phyloP scores from a whole-genome alignment of 1,140 invertebrate genomes.

The Atta texana region DNA sequence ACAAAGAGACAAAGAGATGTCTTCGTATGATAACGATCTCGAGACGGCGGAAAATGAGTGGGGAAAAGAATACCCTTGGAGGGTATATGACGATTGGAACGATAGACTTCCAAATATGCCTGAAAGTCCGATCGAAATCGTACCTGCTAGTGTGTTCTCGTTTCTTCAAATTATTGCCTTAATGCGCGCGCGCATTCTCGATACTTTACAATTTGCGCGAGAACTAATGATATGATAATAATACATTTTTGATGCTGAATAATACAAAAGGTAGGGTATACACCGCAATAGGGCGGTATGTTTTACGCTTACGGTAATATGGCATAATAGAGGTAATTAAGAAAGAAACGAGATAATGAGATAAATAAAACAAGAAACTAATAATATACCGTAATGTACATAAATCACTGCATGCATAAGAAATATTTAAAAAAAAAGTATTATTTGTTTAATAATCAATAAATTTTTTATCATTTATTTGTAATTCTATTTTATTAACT shows the following conservation, averaged over 20 bases:
- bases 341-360: conserved; percentile 42
- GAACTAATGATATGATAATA: conserved; percentile 57
- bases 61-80: not conserved
- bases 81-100: not conserved
- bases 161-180: conserved; percentile 32
- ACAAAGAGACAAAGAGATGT: not conserved
- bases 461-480: too few relatives aligned
- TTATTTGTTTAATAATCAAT: not conserved
- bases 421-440: too few relatives aligned
- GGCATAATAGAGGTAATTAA: conserved; percentile 51
- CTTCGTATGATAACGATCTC: conserved; percentile 56
- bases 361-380: conserved; percentile 51
- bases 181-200: conserved; percentile 14
- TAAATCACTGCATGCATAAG: not conserved
- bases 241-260: conserved; percentile 54
- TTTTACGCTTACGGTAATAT: conserved; percentile 29
- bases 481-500: not conserved
- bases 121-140: not conserved
- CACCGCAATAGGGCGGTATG: conserved; percentile 1
- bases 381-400: not conserved
- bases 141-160: conserved; percentile 6
- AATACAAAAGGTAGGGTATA: conserved; percentile 44
- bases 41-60: conserved; percentile 27
- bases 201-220: conserved; percentile 27
- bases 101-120: conserved; percentile 11